phyloP scores from a whole-genome alignment of 2,888 invertebrate species.

The Caenorhabditis uteleia region DNA sequence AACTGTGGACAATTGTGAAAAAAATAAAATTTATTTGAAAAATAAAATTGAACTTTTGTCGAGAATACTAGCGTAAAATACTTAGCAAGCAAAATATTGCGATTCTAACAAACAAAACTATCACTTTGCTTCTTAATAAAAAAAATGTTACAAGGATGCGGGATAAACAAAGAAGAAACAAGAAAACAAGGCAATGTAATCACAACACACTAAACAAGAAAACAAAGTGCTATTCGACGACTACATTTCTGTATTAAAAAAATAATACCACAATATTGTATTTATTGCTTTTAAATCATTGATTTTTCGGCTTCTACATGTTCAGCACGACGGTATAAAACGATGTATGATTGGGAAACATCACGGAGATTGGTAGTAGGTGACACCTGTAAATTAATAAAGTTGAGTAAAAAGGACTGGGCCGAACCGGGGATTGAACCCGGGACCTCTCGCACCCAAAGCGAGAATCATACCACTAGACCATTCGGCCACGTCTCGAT shows the following conservation, averaged over 20 bases:
- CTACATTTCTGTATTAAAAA: no score
- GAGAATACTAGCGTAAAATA: not conserved
- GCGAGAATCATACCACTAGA: slow-evolving; percentile 70
- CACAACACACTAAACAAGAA: no score
- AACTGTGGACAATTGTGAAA: slow-evolving; percentile 46
- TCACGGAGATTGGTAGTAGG: slow-evolving; percentile 8
- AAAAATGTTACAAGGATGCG: no score
- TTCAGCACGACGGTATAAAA: slow-evolving; percentile 27
- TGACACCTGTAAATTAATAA: slow-evolving; percentile 17
- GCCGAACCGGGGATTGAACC: slow-evolving; percentile 59
- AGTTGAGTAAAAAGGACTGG: slow-evolving; percentile 18
- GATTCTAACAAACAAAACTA: no score
- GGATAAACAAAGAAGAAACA: no score
- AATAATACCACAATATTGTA: no score
- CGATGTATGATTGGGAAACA: slow-evolving; percentile 29
- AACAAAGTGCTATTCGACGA: no score
- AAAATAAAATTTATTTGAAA: not conserved
- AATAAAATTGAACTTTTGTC: not conserved
- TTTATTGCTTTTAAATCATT: slow-evolving; percentile 23
- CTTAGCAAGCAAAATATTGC: no score
- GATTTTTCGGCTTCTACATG: slow-evolving; percentile 20
- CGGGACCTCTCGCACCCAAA: slow-evolving; percentile 70
- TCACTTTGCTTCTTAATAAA: no score
- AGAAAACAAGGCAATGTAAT: no score
- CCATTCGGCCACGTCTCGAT: slow-evolving; percentile 60